Conservation (phyloP, 2,113 vertebrate genomes). For the Tricholaema leucomelas region DNA sequence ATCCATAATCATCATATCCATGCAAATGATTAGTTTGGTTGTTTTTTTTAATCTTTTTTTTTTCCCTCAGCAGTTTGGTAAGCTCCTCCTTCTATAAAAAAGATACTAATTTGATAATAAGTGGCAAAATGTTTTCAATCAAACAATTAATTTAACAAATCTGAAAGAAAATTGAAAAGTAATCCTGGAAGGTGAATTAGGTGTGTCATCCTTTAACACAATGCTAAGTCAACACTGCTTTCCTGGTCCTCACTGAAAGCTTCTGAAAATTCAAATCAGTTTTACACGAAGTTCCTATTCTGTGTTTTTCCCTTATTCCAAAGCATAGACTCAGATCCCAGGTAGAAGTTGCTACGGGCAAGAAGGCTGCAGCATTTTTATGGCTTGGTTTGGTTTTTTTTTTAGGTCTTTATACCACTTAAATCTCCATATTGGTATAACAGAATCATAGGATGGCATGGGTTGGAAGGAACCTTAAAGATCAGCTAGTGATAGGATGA, state of each 20-base stretch:
- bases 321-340: neutral
- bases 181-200: neutral
- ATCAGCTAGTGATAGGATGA: neutral
- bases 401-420: neutral
- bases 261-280: neutral
- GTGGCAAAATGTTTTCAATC: neutral
- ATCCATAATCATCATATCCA: no score
- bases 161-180: neutral
- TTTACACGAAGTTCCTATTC: neutral
- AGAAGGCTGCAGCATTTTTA: neutral
- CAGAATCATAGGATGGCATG: neutral
- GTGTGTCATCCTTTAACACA: neutral
- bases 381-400: neutral
- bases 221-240: neutral
- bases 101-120: fast-evolving
- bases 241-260: neutral
- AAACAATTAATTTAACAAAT: neutral
- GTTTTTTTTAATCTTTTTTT: no score
- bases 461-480: neutral
- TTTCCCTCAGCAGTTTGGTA: neutral
- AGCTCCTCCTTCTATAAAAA: neutral
- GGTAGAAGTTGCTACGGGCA: neutral
- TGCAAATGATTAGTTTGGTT: no score
- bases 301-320: neutral
- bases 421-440: neutral